These are phyloP conservation scores for Synchiropus splendidus DNA, from an alignment of 2,113 vertebrate genomes.

Conservation along the genomic window DNA sequence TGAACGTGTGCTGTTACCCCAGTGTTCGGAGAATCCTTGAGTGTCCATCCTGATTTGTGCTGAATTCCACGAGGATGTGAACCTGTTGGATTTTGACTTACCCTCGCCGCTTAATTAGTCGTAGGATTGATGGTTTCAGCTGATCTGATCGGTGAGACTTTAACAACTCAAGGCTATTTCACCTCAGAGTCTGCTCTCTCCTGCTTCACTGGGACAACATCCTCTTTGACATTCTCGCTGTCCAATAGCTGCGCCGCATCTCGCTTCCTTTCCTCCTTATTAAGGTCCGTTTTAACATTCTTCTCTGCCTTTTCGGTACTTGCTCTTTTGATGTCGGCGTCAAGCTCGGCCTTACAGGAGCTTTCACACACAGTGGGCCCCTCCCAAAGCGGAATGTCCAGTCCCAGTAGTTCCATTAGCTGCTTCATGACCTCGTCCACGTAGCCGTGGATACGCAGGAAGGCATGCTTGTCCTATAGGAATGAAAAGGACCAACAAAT, in stretches of 20 bases:
- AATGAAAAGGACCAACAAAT: slow-evolving; percentile 10
- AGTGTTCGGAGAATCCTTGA: no score
- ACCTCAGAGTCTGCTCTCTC: slow-evolving; percentile 34
- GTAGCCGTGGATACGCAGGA: slow-evolving; percentile 81
- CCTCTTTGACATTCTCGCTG: slow-evolving; percentile 19
- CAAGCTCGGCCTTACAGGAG: slow-evolving; percentile 19
- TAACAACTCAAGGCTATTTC: slow-evolving; percentile 24
- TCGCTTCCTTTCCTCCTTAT: slow-evolving; percentile 51
- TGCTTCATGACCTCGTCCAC: slow-evolving; percentile 84
- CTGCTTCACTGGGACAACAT: slow-evolving; percentile 37
- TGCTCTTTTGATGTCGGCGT: slow-evolving; percentile 11
- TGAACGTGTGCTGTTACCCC: no score
- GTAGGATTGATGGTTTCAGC: no score
- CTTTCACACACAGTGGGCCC: slow-evolving; percentile 74
- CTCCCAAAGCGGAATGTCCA: slow-evolving; percentile 81
- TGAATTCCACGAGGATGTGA: no score
- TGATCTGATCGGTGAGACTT: no score
- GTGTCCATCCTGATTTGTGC: no score
- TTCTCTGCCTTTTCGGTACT: slow-evolving; percentile 7
- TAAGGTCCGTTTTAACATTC: slow-evolving; percentile 35
- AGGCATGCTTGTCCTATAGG: slow-evolving; percentile 81
- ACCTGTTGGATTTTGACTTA: no score
- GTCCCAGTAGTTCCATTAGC: slow-evolving; percentile 78
- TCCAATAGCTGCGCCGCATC: slow-evolving; percentile 14
- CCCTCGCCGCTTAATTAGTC: no score